Base-by-base conservation (phyloP, 2,797 vertebrate species). In the Synaphobranchus kaupii region DNA sequence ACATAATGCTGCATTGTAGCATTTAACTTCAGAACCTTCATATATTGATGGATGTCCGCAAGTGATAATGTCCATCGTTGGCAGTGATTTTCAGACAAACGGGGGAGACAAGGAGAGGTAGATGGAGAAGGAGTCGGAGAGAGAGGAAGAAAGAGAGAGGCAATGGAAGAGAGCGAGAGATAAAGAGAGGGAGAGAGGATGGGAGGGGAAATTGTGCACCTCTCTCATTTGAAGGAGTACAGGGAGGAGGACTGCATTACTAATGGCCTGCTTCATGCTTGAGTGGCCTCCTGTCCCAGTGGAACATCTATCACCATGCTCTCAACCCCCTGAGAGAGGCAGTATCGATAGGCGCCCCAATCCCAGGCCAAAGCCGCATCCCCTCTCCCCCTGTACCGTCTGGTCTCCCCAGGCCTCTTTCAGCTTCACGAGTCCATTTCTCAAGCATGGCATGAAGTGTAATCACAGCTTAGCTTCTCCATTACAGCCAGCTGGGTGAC, bases 161-260 rank as follows among this genome's bases (percentile, higher is more conserved):
- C 7, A 0, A 28, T 25, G 68, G 28, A 34, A 10, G 20, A 34
- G 20, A 31, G 34, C 22, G 73, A 47, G 39, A 78, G 39, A 44
- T 17, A 47, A 15, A 78, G 73, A 78, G 73, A 44, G 73, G 25
- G 73, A 78, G 73, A 78, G 73, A 47, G 39, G 9, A 39, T 2
- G 4, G 31, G 68, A 34, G 31, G 68, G 78, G 78, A 81, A 25
- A 9, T 6, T 50, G 78, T 28, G 78, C 8, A 9, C 47, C 44
- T 3, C 44, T 81, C 78, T 50, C 17, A 47, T 48, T 12, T 48
- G 78, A 48, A 81, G 83, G 13, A 54, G 78, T 89, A 85, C 81
- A 0, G 81, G 48, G 91, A 90, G 93, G 91, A 93, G 94, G 92
- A 91, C 88, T 90, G 84, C 60, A 84, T 90, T 92, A 94, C 93